These are phyloP conservation scores for Spicauda simplicius DNA, from an alignment of 2,888 invertebrate genomes.

Conservation along the genomic window DNA sequence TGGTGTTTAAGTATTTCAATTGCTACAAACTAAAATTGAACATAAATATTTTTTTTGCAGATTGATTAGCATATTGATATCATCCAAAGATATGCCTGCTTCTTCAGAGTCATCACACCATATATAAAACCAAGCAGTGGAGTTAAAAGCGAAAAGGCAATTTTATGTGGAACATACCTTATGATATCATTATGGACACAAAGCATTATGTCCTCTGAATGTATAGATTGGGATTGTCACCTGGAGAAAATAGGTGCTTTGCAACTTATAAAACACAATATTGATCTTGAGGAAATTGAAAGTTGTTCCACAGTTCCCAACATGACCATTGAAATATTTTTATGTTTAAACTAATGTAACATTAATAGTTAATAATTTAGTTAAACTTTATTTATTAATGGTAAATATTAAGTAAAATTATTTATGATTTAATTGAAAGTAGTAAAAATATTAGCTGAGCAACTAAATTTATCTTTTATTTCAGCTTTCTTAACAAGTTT, in stretches of 20 bases:
- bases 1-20: too few relatives aligned
- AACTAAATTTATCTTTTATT: not conserved
- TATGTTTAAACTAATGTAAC: too few relatives aligned
- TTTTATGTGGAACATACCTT: too few relatives aligned
- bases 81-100: too few relatives aligned
- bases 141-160: too few relatives aligned
- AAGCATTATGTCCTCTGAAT: constrained; percentile 97
- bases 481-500: too few relatives aligned
- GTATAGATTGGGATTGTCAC: constrained; percentile 89
- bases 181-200: too few relatives aligned
- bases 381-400: not conserved
- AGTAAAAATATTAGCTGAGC: not conserved
- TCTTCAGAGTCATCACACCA: too few relatives aligned
- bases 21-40: too few relatives aligned
- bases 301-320: constrained; percentile 92
- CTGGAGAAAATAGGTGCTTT: constrained; percentile 92
- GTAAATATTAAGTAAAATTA: not conserved
- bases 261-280: constrained; percentile 87
- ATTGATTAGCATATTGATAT: too few relatives aligned
- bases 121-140: too few relatives aligned
- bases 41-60: too few relatives aligned
- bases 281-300: constrained; percentile 85
- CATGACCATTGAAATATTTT: constrained; percentile 82
- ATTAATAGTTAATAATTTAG: constrained; percentile 58
- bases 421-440: not conserved